Base-by-base conservation (phyloP, 2,888 invertebrate species). In the Teleiodes luculella region DNA sequence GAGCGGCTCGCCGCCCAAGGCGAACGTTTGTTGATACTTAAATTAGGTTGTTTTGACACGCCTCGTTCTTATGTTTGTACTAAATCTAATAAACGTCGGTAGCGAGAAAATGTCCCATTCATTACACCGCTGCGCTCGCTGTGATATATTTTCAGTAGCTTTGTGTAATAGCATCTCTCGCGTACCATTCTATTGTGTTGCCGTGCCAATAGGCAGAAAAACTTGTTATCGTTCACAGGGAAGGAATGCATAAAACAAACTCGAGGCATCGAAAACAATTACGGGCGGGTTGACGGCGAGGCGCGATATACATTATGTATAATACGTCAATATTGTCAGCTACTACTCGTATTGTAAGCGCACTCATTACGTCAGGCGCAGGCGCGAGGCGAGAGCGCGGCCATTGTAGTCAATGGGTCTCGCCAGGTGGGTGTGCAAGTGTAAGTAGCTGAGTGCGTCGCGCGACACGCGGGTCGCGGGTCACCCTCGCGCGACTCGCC, bases 1-100 rank as follows among this genome's bases (percentile, higher is more conserved):
- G 76, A 73, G 75, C 76, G 80, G 76, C 72, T 74, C 72, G 78
- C 75, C 88, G 87, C 88, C 88, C 87, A 86, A 77, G 86, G 86
- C 85, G 87, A 87, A 69, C 86, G 86, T 87, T 89, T 89, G 89
- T 89, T 88, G 86, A 89, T 89, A 89, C 89, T 88, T 88, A 88
- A 89, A 89, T 88, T 88, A 86, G 87, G 82, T 84, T 87, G 86
- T 86, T 88, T 86, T 88, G 89, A 88, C 88, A 87, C 86, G 87
- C 83, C 86, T 86, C 79, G 86, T 84, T 86, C 86, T 85, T 83
- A 83, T 86, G 86, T 85, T 87, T 84, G 81, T 82, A 85, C 80
- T 87, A 86, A 87, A 88, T 88, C 85, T 87, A 87, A 88, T 87
- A 86, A 87, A 86, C 76, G 84, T 87, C 86, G 73, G 77, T 76